Evolutionary conservation across 1,140 invertebrate genomes (phyloP).

Genomic region (Calosoma granatense): DNA sequence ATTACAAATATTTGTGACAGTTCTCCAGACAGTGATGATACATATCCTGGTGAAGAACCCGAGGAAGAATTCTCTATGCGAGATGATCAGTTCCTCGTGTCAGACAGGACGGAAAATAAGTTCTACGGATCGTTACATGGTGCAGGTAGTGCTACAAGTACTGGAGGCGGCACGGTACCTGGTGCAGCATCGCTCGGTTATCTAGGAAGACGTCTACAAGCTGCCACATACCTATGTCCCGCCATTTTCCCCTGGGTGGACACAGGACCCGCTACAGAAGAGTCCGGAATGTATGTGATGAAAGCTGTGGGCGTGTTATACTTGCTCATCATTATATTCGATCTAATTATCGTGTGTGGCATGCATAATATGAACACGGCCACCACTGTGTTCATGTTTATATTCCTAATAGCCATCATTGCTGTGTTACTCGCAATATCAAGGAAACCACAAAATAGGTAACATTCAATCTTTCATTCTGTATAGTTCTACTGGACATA

Average conservation of each 20-base stretch:
- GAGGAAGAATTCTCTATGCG: slow-evolving; percentile 64
- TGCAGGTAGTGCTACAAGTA: slow-evolving; percentile 38
- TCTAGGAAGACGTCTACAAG: slow-evolving; percentile 45
- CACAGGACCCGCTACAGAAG: slow-evolving; percentile 72
- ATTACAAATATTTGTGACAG: slow-evolving; percentile 33
- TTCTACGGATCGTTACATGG: slow-evolving; percentile 58
- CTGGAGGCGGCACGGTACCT: slow-evolving; percentile 29
- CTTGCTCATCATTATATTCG: slow-evolving; percentile 68
- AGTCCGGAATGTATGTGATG: slow-evolving; percentile 75
- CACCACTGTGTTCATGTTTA: slow-evolving; percentile 55
- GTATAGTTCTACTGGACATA: slow-evolving; percentile 35
- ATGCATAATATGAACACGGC: slow-evolving; percentile 59
- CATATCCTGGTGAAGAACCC: slow-evolving; percentile 62
- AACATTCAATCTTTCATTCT: slow-evolving; percentile 18
- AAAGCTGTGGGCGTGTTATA: slow-evolving; percentile 78
- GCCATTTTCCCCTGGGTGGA: slow-evolving; percentile 82
- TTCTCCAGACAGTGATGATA: slow-evolving; percentile 76
- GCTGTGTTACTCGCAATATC: slow-evolving; percentile 72
- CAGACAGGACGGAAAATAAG: slow-evolving; percentile 71
- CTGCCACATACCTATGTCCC: slow-evolving; percentile 70
- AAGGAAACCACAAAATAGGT: slow-evolving; percentile 87
- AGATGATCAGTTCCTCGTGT: slow-evolving; percentile 78
- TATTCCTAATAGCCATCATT: slow-evolving; percentile 66
- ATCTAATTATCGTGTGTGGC: slow-evolving; percentile 69
- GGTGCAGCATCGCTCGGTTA: slow-evolving; percentile 42